A percentile compares a stretch with the other conserved stretches of the same genome.
phyloP scores from a whole-genome alignment of 2,797 vertebrate genomes.

The Protonibea diacanthus region DNA sequence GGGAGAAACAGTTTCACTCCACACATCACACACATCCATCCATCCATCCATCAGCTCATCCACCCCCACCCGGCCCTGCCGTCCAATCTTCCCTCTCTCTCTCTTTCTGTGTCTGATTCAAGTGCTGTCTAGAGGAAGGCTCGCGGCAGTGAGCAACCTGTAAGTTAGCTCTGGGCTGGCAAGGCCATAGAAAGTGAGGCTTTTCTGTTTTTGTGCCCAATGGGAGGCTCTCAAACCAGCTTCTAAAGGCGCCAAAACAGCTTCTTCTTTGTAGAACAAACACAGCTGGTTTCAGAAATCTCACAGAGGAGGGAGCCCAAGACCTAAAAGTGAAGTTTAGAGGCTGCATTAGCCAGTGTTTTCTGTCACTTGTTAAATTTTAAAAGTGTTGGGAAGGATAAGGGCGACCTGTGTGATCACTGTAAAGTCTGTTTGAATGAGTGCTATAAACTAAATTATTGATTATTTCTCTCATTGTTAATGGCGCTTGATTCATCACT shows the following conservation, averaged over 20 bases:
- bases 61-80: conserved; percentile 4
- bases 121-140: conserved; percentile 53
- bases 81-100: conserved; percentile 35
- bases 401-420: not conserved
- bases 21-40: conserved; percentile 60
- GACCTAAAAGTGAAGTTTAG: conserved; percentile 1
- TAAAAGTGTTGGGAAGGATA: not conserved
- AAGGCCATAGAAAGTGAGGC: conserved; percentile 70
- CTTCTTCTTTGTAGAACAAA: conserved; percentile 71
- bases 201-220: conserved; percentile 58
- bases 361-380: not conserved
- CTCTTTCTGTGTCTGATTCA: conserved; percentile 40
- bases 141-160: conserved; percentile 49
- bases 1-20: conserved; percentile 40
- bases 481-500: not conserved
- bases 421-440: not conserved
- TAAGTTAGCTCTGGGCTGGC: conserved; percentile 26
- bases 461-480: not conserved
- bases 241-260: conserved; percentile 63
- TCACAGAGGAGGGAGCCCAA: conserved; percentile 18
- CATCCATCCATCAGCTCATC: conserved; percentile 44
- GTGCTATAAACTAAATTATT: not conserved
- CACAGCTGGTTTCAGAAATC: conserved; percentile 43
- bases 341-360: not conserved
- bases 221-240: conserved; percentile 62